A percentile compares a stretch with the other conserved stretches of the same genome.
These are phyloP conservation scores for Harmothoe impar DNA, from an alignment of 2,888 invertebrate genomes.

Conservation along the genomic window DNA sequence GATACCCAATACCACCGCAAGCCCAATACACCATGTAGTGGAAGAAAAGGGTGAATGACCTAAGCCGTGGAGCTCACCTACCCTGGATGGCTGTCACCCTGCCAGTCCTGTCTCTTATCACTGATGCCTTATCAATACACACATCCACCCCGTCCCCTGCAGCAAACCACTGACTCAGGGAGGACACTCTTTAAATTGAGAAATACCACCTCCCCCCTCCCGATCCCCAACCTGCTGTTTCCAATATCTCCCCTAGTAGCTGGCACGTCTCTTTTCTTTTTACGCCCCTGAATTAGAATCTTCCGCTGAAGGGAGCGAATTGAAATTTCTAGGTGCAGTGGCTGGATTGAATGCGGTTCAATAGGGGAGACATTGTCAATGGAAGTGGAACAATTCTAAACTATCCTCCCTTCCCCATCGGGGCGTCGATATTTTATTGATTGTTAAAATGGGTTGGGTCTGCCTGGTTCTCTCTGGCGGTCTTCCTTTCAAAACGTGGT, in stretches of 20 bases:
- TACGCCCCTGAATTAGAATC: slow-evolving; percentile 27
- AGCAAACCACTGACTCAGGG: not conserved
- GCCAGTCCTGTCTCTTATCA: slow-evolving; percentile 44
- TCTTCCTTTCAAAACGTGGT: slow-evolving; percentile 45
- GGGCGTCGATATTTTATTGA: slow-evolving; percentile 51
- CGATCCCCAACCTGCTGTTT: slow-evolving; percentile 33
- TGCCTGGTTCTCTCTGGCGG: slow-evolving; percentile 20
- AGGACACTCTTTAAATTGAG: slow-evolving; percentile 17
- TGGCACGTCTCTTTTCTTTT: not conserved
- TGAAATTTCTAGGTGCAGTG: slow-evolving; percentile 36
- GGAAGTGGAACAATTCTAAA: slow-evolving; percentile 58
- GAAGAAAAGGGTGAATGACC: not conserved
- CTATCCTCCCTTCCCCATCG: slow-evolving; percentile 38
- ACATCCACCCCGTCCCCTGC: not conserved
- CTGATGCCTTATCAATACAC: slow-evolving; percentile 45
- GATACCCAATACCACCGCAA: not conserved
- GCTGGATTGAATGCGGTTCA: slow-evolving; percentile 39
- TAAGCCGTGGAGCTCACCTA: slow-evolving; percentile 24
- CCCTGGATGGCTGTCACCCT: slow-evolving; percentile 31
- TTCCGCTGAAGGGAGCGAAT: slow-evolving; percentile 17
- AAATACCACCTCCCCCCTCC: not conserved
- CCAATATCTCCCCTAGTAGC: slow-evolving; percentile 44
- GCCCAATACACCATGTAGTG: not conserved
- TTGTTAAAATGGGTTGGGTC: slow-evolving; percentile 58
- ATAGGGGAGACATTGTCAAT: slow-evolving; percentile 50